Evolutionary conservation across 2,113 vertebrate genomes (phyloP).

Genomic region (Rhinogobius similis): DNA sequence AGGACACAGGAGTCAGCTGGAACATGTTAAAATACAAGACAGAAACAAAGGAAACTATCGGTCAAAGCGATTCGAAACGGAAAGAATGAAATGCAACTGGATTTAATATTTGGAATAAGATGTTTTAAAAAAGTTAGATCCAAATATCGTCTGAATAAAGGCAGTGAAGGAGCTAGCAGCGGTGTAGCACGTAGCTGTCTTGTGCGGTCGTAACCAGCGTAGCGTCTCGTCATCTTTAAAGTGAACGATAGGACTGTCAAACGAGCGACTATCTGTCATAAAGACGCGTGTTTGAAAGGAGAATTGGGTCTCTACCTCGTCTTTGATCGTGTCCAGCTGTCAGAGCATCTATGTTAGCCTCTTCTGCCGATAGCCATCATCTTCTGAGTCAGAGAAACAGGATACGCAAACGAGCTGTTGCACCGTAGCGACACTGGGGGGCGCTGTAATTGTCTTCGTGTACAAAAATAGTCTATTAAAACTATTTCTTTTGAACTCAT

Average conservation of each 20-base stretch:
- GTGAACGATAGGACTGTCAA: background rate
- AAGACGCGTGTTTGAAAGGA: background rate
- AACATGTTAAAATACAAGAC: conserved; percentile 27
- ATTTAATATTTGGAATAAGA: background rate
- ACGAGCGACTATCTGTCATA: accelerated
- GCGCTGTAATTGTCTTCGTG: conserved; percentile 11
- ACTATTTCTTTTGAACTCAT: background rate
- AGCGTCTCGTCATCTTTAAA: background rate
- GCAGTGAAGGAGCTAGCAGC: conserved; percentile 35
- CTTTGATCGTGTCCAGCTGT: conserved; percentile 13
- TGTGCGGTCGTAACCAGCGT: background rate
- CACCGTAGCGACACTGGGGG: conserved; percentile 6
- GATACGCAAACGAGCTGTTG: conserved; percentile 50
- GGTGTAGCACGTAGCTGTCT: conserved; percentile 38
- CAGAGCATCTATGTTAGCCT: conserved; percentile 44
- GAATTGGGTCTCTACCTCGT: conserved; percentile 5
- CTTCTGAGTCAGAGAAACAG: conserved; percentile 67
- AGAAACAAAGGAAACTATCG: background rate
- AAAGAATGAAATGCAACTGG: background rate
- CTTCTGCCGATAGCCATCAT: conserved; percentile 34
- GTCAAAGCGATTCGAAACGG: background rate
- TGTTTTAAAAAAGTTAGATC: background rate
- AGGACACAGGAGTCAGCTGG: conserved; percentile 47
- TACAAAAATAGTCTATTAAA: conserved; percentile 18
- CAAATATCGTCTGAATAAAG: background rate